Base-by-base conservation (phyloP, 2,888 invertebrate species). In the Meganola albula region DNA sequence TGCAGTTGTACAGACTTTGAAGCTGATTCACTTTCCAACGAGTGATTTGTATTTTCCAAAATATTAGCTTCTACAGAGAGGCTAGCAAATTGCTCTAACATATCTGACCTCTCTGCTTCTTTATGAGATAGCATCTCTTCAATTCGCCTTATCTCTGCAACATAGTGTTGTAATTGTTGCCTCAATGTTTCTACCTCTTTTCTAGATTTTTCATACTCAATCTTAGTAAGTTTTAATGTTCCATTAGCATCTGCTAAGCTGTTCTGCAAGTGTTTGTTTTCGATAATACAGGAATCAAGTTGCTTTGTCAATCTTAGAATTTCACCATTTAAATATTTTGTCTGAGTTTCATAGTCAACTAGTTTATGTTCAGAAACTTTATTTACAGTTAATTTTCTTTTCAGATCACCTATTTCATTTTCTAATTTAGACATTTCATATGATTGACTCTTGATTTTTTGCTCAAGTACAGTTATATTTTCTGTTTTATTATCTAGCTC, bases 81-180 rank as follows among this genome's bases (percentile, higher is more conserved):
- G 62, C 90, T 91, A 41, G 91, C 90, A 74, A 92, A 94, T 51
- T 94, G 92, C 59, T 94, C 93, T 52, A 94, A 65, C 90, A 95
- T 90, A 64, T 93, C 93, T 37, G 90, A 90, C 35, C 94, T 87
- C 74, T 94, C 94, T 39, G 90, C 89, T 76, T 94, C 94, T 90
- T 94, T 78, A 16, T 90, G 87, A 36, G 90, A 88, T 14, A 94
- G 82, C 36, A 93, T 74, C 55, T 94, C 93, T 70, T 94, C 94
- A 40, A 92, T 92, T 53, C 92, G 87, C 58, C 92, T 90, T 9
- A 95, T 91, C 84, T 94, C 93, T 52, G 90, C 89, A 3, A 94
- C 93, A 75, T 95, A 95, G 57, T 93, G 92, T 58, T 93, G 93
- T 39, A 94, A 72, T 62, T 94, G 93, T 41, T 90, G 88, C 63